These are phyloP conservation scores for Electrophaes corylata DNA, from an alignment of 2,888 invertebrate species.

Conservation along the genomic window DNA sequence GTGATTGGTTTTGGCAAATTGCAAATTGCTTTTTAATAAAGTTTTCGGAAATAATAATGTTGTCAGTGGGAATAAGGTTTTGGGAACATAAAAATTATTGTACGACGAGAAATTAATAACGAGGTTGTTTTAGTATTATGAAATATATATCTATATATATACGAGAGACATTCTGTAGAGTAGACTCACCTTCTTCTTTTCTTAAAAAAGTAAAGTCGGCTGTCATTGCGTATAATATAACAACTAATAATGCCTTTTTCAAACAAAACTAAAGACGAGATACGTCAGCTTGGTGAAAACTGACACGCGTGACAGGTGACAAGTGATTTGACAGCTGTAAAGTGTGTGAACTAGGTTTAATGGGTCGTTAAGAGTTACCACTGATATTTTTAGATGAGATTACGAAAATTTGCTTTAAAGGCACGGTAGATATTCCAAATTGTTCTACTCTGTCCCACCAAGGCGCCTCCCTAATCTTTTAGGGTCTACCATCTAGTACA, in stretches of 20 bases:
- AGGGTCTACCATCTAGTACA: no score
- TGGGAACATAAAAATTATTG: constrained; percentile 24
- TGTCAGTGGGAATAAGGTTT: constrained; percentile 31
- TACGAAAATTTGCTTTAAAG: no score
- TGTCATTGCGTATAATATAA: no score
- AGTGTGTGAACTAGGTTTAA: constrained; percentile 22
- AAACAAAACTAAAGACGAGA: constrained; percentile 12
- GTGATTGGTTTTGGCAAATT: constrained; percentile 82
- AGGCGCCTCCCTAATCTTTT: no score
- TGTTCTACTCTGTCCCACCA: no score
- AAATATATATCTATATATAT: not conserved
- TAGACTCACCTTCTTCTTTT: no score
- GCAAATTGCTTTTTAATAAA: constrained; percentile 69
- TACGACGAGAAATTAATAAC: constrained; percentile 8
- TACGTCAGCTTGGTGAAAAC: constrained; percentile 30
- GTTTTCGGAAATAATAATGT: constrained; percentile 41
- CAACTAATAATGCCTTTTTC: constrained; percentile 36
- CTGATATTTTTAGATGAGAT: no score
- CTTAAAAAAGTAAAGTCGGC: no score
- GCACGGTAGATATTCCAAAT: no score
- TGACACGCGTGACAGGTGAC: constrained; percentile 36
- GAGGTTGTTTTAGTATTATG: not conserved
- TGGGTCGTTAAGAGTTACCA: constrained; percentile 1
- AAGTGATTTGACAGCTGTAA: constrained; percentile 35
- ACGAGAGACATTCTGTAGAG: no score